Evolutionary conservation across 2,888 invertebrate genomes (phyloP), one percentile per base, ranked within the genome.

Genomic region (Macrosiphum euphorbiae): DNA sequence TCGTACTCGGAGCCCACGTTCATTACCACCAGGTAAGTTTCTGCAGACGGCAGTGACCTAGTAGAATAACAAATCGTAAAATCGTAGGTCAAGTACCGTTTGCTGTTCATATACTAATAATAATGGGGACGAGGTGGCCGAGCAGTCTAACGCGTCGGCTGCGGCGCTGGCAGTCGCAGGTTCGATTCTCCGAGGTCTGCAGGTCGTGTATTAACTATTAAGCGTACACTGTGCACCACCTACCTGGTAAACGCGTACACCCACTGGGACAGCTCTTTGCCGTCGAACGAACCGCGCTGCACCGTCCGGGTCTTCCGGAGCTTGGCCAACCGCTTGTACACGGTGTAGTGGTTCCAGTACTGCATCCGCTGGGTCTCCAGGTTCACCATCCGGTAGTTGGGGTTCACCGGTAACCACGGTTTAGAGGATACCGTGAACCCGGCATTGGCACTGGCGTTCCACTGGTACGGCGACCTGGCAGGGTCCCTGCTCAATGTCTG

Each of bases 381-480:
- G 95, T 98, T 98, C n/a, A 97, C 95, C 13, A 96, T 96, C 94
- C 95, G 95, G 95, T 96, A 97, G 95, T 97, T 97, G 0, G 96
- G 95, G 94, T 97, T 96, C 0, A 98, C 96, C 0, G 97, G 97
- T 11, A 98, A 95, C 98, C 98, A 98, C 0, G 97, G 97, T 0
- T 95, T 95, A 0, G 95, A 95, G 8, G 95, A 96, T 0, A 95
- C 96, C 0, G 97, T 97, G 95, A 98, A 98, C 0, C 96, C 96
- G 93, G 97, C 97, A 95, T 97, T 97, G 88, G 95, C 95, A 0
- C 96, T 96, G 26, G 96, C 95, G 95, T 96, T 97, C 98, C 98
- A 98, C 95, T 98, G 98, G 96, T 97, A 98, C 0, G 98, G 98
- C 0, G 98, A 98, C 55, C 98, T 96, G 95, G 96, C 97, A 0